Base-by-base conservation (phyloP, 2,888 invertebrate genomes). In the Cryptophagus acutangulus region DNA sequence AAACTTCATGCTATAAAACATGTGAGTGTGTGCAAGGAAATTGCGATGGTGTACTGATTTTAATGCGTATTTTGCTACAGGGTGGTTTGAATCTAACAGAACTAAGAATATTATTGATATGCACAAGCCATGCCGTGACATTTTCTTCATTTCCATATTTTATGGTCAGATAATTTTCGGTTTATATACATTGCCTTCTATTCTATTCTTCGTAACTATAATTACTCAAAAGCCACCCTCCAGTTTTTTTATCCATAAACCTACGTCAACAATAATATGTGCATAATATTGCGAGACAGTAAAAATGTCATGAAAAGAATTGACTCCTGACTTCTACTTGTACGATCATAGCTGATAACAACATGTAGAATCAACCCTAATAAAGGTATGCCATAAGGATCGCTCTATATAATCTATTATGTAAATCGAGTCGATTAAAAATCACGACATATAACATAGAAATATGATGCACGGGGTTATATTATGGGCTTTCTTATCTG, bases 381-480 rank as follows among this genome's bases (percentile, higher is more conserved):
- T 38, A 17, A 34, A 50, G 40, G 46, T 52, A 50, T 42, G 36
- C 20, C 17, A 15, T 18, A 13, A 8, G n/a, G 17, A 8, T 34
- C 33, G 33, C 20, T 30, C 37, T 24, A 18, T 31, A 31, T 51
- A 52, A 54, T 55, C 54, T 54, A 46, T 51, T 55, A 57, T 57
- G 57, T 55, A 57, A 57, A 57, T 57, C 51, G 41, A 42, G 45
- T 50, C 51, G 47, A 54, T 54, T 57, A 57, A 49, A 54, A 55
- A 54, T 57, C 55, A 52, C 52, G 54, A 53, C 48, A 46, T 44
- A 46, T n/a, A 20, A 20, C 24, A 20, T 52, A 51, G 51, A 52
- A 57, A 54, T 57, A 57, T 57, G 57, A 57, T 55, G 52, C 57
- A 57, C 55, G 55, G 49, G n/a, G n/a, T n/a, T n/a, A n/a, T n/a